These are phyloP conservation scores for Meloidogyne floridensis DNA, from an alignment of 1,140 invertebrate genomes.

Conservation along the genomic window DNA sequence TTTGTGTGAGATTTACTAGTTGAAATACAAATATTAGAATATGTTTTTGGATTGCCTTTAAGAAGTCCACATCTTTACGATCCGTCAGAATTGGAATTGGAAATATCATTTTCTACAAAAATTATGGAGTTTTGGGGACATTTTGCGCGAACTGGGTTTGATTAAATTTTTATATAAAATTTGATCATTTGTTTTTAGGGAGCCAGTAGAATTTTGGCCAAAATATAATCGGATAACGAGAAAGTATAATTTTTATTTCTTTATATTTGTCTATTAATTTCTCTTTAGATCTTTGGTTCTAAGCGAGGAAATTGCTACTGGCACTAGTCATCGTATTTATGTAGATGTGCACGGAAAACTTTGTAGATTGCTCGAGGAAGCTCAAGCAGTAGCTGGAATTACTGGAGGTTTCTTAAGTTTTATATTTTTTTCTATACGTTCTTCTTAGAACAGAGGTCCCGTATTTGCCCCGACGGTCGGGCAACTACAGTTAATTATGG, in stretches of 20 bases:
- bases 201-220: constrained; percentile 61
- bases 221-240: constrained; percentile 59
- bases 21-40: constrained; percentile 65
- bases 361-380: constrained; percentile 60
- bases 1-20: not conserved
- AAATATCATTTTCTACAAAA: constrained; percentile 79
- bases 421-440: not conserved
- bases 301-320: constrained; percentile 43
- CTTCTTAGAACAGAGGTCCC: not conserved
- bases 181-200: constrained; percentile 23
- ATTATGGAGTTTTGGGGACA: constrained; percentile 95
- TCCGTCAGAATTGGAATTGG: constrained; percentile 77
- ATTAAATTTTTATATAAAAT: not conserved
- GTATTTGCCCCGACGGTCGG: not conserved
- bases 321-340: constrained; percentile 53
- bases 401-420: not conserved
- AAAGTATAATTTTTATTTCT: constrained; percentile 33
- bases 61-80: constrained; percentile 79
- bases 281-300: constrained; percentile 51
- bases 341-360: constrained; percentile 59
- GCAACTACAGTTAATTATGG: not conserved
- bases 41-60: constrained; percentile 87
- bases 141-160: constrained; percentile 87
- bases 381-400: constrained; percentile 40
- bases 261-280: not conserved